Conservation (phyloP, 1,140 invertebrate species). For the Theocolax elegans region DNA sequence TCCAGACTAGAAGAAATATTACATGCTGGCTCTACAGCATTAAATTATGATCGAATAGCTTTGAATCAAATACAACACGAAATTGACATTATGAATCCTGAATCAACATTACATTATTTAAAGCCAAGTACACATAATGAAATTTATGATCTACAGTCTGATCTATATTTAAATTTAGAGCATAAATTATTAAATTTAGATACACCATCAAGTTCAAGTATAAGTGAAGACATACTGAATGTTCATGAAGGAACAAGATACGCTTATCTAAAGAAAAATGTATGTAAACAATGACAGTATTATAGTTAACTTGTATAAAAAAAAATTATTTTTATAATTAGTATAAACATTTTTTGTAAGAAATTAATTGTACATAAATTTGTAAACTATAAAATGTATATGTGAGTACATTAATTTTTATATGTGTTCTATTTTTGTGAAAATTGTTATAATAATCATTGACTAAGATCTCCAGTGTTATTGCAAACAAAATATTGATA, state of each 20-base stretch:
- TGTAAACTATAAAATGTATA: too few species aligned
- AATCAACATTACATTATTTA: constrained; percentile 40
- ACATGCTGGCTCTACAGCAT: constrained; percentile 53
- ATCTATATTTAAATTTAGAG: constrained; percentile 43
- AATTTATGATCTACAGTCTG: constrained; percentile 42
- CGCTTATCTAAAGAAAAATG: constrained; percentile 58
- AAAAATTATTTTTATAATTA: constrained; percentile 46
- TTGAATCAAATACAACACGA: constrained; percentile 59
- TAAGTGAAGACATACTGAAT: constrained; percentile 52
- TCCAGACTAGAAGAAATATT: constrained; percentile 59
- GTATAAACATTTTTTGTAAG: not conserved
- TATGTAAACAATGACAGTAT: constrained; percentile 63
- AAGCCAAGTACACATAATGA: constrained; percentile 38
- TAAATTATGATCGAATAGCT: constrained; percentile 56
- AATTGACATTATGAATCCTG: constrained; percentile 56
- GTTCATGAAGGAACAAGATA: constrained; percentile 56
- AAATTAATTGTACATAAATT: constrained; percentile 23
- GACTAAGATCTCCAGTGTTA: too few species aligned
- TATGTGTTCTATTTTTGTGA: too few species aligned
- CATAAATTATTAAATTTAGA: constrained; percentile 37
- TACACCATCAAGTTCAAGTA: constrained; percentile 42
- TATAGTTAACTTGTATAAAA: constrained; percentile 56
- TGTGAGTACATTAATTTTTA: too few species aligned
- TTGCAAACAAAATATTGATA: too few species aligned
- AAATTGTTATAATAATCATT: too few species aligned